Evolutionary conservation across 2,797 vertebrate genomes (phyloP).

Genomic region (Onychomys arenicola): DNA sequence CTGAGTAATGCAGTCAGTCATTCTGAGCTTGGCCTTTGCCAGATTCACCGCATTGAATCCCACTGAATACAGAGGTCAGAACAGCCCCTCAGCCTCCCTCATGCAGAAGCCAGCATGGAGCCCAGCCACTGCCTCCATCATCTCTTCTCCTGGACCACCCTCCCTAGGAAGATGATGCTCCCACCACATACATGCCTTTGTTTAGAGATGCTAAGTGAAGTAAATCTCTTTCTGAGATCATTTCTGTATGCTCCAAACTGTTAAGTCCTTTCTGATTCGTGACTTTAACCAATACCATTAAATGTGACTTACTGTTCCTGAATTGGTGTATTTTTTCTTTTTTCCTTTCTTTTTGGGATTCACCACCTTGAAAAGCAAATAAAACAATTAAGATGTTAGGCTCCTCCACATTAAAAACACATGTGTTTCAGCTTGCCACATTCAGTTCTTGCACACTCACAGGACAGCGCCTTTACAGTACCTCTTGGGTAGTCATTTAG

Average conservation of each 20-base stretch:
- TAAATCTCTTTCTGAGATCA: not conserved
- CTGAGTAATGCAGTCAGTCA: too few species aligned
- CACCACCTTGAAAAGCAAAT: constrained; percentile 92
- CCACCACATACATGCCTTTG: not conserved
- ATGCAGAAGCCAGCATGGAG: not conserved
- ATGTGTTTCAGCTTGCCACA: not conserved
- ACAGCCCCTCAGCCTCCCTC: not conserved
- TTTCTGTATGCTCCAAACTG: not conserved
- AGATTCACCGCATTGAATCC: not conserved
- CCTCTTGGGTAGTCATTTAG: not conserved
- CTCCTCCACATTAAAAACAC: not conserved
- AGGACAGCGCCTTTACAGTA: not conserved
- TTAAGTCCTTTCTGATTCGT: not conserved
- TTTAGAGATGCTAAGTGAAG: constrained; percentile 23
- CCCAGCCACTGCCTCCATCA: not conserved
- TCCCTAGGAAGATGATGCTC: not conserved
- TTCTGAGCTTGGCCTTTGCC: not conserved
- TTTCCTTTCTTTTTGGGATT: constrained; percentile 98
- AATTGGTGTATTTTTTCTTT: constrained; percentile 99
- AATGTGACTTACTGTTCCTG: constrained; percentile 94
- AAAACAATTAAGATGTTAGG: constrained; percentile 61
- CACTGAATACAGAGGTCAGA: not conserved
- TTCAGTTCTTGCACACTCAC: not conserved
- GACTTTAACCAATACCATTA: constrained; percentile 26
- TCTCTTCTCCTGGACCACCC: not conserved